A percentile compares a stretch with the other conserved stretches of the same genome.
phyloP scores from a whole-genome alignment of 2,888 invertebrate species.

The Plusia festucae region DNA sequence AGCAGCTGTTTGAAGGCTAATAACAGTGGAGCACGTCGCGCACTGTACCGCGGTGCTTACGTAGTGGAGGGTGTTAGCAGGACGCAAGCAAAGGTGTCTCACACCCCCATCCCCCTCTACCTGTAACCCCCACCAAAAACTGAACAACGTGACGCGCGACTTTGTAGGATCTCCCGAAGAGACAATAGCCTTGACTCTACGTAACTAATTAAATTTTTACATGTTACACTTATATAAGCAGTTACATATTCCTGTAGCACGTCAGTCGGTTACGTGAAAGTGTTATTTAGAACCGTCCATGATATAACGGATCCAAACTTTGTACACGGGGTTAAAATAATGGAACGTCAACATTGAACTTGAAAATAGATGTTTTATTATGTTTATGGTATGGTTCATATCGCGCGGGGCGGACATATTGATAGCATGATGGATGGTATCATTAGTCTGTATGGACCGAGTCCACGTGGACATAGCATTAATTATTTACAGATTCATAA shows the following conservation, averaged over 20 bases:
- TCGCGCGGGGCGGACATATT: background rate
- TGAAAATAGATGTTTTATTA: background rate
- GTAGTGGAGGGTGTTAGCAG: background rate
- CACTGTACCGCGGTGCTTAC: background rate
- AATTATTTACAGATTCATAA: background rate
- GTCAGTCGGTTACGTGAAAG: too few relatives aligned
- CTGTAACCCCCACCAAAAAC: background rate
- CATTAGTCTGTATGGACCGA: background rate
- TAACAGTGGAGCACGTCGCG: background rate
- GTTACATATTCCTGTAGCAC: too few relatives aligned
- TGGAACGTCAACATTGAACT: background rate
- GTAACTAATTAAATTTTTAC: background rate
- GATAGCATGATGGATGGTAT: background rate
- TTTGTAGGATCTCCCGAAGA: background rate
- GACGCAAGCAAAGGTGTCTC: background rate
- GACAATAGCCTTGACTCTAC: background rate
- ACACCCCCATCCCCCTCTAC: background rate
- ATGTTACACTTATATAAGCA: too few relatives aligned
- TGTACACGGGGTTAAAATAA: background rate
- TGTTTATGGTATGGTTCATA: background rate
- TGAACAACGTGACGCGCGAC: background rate
- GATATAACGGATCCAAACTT: too few relatives aligned
- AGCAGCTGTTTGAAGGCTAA: background rate
- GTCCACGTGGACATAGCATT: background rate
- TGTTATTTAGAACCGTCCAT: too few relatives aligned